Percentiles rank a stretch among this genome's conserved stretches.
phyloP scores from a whole-genome alignment of 2,888 invertebrate species.

The Chaitophorus viminalis region DNA sequence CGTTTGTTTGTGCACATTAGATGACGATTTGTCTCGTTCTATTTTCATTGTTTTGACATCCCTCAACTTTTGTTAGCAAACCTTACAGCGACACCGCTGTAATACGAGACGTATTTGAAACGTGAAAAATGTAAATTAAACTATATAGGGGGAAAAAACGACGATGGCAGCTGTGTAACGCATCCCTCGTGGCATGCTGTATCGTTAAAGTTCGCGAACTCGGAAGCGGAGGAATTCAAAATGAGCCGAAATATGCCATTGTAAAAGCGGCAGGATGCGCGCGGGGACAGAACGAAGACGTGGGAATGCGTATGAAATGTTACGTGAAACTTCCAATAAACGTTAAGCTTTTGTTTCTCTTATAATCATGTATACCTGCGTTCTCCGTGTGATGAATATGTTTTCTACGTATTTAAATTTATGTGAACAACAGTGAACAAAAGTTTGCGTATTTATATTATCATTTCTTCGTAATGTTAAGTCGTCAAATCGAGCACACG shows the following conservation, averaged over 20 bases:
- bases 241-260: constrained; percentile 30
- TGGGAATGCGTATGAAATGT: constrained; percentile 27
- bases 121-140: constrained; percentile 49
- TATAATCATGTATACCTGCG: not conserved
- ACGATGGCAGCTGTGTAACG: not conserved
- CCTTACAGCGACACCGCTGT: not conserved
- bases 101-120: constrained; percentile 9
- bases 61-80: not conserved
- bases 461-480: not conserved
- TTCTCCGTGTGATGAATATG: not conserved
- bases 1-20: too few relatives aligned
- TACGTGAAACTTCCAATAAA: constrained; percentile 42
- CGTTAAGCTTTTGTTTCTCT: constrained; percentile 30
- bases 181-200: not conserved
- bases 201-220: constrained; percentile 5
- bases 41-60: not conserved
- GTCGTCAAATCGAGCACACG: not conserved
- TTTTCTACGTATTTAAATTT: not conserved
- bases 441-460: not conserved
- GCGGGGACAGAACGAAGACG: not conserved
- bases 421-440: too few relatives aligned
- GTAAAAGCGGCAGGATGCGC: not conserved
- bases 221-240: constrained; percentile 24
- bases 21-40: not conserved
- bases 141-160: not conserved